Evolutionary conservation across 2,888 invertebrate genomes (phyloP).

Genomic region (Hypena proboscidalis): DNA sequence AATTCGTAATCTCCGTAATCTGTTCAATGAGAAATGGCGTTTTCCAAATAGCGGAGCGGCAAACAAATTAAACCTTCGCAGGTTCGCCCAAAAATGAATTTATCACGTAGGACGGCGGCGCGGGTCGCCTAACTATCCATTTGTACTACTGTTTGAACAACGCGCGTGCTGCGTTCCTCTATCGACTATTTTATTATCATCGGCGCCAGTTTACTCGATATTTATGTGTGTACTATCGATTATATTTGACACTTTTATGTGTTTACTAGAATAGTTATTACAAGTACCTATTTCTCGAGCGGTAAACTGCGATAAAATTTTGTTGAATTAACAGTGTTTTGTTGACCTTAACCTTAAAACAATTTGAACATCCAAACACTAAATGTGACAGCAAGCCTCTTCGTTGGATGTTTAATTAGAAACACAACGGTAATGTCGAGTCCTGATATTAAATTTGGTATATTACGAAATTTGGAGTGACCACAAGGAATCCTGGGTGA

Average conservation of each 20-base stretch:
- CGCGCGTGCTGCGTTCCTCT: slow-evolving; percentile 26
- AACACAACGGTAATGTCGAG: neutral
- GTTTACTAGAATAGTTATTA: too few relatives aligned
- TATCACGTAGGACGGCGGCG: slow-evolving; percentile 65
- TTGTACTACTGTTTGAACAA: slow-evolving; percentile 49
- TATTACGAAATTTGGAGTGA: slow-evolving; percentile 17
- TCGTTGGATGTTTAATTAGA: too few relatives aligned
- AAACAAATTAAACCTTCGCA: slow-evolving; percentile 79
- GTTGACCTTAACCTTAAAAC: too few relatives aligned
- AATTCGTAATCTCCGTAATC: slow-evolving; percentile 84
- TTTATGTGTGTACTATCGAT: slow-evolving; percentile 24
- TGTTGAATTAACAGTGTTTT: too few relatives aligned
- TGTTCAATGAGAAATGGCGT: slow-evolving; percentile 83
- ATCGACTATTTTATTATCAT: slow-evolving; percentile 38
- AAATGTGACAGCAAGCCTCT: too few relatives aligned
- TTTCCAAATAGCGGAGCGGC: slow-evolving; percentile 70
- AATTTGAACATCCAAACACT: too few relatives aligned
- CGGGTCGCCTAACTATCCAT: slow-evolving; percentile 65
- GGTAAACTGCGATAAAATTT: too few relatives aligned
- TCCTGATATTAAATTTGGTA: slow-evolving; percentile 5
- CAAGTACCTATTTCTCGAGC: too few relatives aligned
- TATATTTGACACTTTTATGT: slow-evolving; percentile 31
- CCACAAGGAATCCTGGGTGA: slow-evolving; percentile 47
- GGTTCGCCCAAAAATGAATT: slow-evolving; percentile 80
- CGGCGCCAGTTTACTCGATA: slow-evolving; percentile 32